phyloP scores from a whole-genome alignment of 2,113 vertebrate species.

The Fregata magnificens region DNA sequence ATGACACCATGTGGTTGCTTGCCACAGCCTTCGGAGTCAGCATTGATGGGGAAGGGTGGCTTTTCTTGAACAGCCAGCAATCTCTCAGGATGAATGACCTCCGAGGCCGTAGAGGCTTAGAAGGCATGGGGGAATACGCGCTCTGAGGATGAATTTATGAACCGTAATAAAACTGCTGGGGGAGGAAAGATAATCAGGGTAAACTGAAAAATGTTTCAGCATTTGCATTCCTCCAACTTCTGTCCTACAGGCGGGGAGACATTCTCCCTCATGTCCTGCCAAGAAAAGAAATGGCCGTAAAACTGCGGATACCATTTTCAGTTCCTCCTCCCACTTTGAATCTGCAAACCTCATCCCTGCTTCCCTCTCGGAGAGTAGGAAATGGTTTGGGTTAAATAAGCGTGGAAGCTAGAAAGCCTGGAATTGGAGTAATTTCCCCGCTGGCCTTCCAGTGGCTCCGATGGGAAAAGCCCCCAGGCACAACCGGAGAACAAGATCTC shows the following conservation, averaged over 20 bases:
- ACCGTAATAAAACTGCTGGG: background rate
- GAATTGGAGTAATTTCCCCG: constrained; percentile 22
- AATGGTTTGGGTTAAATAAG: constrained; percentile 74
- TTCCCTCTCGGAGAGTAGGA: constrained; percentile 69
- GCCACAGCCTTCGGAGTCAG: background rate
- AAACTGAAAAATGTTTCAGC: background rate
- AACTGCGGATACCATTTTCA: constrained; percentile 51
- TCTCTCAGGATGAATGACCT: background rate
- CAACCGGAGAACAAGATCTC: background rate
- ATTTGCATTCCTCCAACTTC: background rate
- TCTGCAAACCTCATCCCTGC: constrained; percentile 73
- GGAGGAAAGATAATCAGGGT: background rate
- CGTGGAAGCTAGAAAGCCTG: constrained; percentile 52
- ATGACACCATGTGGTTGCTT: background rate
- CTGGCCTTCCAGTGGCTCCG: background rate
- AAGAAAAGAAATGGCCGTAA: constrained; percentile 41
- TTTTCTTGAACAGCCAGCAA: background rate
- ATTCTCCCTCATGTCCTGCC: constrained; percentile 1
- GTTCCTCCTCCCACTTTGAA: background rate
- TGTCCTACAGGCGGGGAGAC: background rate
- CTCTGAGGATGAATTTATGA: background rate
- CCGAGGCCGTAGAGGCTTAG: rapidly evolving
- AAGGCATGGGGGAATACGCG: background rate
- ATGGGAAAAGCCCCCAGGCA: constrained; percentile 23
- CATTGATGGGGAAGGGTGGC: background rate